A percentile compares a stretch with the other conserved stretches of the same genome.
Evolutionary conservation across 1,140 invertebrate species (phyloP).

Genomic region (Megalopta genalis): DNA sequence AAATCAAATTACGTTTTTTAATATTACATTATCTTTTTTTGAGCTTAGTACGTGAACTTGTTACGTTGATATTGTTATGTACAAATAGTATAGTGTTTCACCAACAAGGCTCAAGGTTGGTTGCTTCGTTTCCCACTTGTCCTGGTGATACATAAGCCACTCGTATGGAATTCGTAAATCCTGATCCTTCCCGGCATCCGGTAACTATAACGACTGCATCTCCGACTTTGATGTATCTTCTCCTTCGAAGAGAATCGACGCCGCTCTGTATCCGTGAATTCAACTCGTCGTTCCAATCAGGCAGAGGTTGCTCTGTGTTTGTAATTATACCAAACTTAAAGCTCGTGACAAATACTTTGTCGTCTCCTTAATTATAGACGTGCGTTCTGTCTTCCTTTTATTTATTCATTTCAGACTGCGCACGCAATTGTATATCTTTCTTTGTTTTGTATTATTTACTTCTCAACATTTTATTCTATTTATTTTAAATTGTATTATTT

Average conservation of each 20-base stretch:
- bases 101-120: conserved; percentile 12
- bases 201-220: conserved; percentile 87
- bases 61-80: neutral
- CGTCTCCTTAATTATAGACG: no score
- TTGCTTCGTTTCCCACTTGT: conserved; percentile 24
- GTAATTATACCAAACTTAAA: neutral
- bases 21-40: neutral
- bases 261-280: conserved; percentile 85
- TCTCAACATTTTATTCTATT: no score
- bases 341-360: no score
- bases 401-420: no score
- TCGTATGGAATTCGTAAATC: conserved; percentile 90
- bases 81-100: neutral
- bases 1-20: neutral
- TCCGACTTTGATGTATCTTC: conserved; percentile 84
- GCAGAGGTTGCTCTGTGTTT: conserved; percentile 73
- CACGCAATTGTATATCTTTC: no score
- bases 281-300: conserved; percentile 86
- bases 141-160: conserved; percentile 81
- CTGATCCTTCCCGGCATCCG: conserved; percentile 87
- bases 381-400: no score
- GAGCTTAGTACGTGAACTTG: neutral
- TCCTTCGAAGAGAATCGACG: conserved; percentile 83
- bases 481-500: no score
- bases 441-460: no score